Percentiles rank a stretch among this genome's conserved stretches.
Conservation (phyloP, 2,797 vertebrate genomes). For the Pantherophis alleghaniensis region DNA sequence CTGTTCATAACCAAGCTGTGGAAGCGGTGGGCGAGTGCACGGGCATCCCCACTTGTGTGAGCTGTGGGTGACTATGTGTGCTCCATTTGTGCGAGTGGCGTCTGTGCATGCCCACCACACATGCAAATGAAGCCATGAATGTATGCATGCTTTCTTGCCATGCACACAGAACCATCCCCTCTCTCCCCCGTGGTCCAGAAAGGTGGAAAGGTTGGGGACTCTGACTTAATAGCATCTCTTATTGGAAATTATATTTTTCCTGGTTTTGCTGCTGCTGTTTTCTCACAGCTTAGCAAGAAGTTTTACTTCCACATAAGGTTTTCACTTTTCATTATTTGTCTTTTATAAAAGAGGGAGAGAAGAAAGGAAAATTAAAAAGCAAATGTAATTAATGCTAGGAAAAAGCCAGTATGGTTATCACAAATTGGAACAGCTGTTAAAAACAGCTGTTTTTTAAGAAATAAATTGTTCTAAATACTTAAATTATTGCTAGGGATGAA, state of each 20-base stretch:
- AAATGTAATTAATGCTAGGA: neutral
- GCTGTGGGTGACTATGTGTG: neutral
- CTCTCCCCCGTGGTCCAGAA: neutral
- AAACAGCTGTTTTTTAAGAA: neutral
- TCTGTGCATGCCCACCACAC: neutral
- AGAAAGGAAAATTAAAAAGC: neutral
- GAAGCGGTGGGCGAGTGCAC: neutral
- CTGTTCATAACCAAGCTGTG: neutral
- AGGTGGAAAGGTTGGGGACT: neutral
- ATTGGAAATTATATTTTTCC: neutral
- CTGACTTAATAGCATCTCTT: neutral
- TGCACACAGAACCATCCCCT: neutral
- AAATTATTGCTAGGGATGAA: neutral
- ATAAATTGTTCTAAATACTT: neutral
- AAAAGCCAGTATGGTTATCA: neutral
- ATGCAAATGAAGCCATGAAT: too few relatives aligned
- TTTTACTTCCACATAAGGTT: neutral
- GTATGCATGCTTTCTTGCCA: too few relatives aligned
- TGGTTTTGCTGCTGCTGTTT: constrained; percentile 9
- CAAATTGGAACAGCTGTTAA: neutral
- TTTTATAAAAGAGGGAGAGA: constrained; percentile 7
- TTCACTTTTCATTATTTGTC: constrained; percentile 8
- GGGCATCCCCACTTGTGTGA: neutral
- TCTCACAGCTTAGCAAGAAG: neutral
- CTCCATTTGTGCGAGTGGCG: rapidly evolving